Evolutionary conservation across 2,113 vertebrate species (phyloP), one percentile per base, ranked within the genome.

Genomic region (Chionodraco myersi): DNA sequence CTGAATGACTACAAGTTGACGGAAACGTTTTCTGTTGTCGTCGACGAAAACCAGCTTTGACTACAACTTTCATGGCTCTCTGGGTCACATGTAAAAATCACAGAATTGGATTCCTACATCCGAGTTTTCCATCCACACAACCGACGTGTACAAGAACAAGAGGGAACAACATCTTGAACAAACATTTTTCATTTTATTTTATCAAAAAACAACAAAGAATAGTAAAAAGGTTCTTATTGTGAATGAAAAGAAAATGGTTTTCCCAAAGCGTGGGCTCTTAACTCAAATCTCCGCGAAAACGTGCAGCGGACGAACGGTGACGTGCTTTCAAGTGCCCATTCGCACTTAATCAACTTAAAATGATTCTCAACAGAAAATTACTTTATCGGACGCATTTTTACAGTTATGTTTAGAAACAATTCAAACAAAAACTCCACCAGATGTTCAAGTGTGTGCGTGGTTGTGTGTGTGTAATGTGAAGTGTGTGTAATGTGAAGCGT

Each of bases 201-300:
- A 51, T 90, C 91, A 94, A 93, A 92, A 90, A 93, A 79, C 75
- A 90, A 86, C 81, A 91, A 90, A 90, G 49, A 87, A 85, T 69
- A 79, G 83, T 88, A 92, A 88, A 91, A 92, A 84, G 79, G 75
- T 75, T 14, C 79, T 79, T 44, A 67, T 85, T 82, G 51, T 59
- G 51, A 58, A 83, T 88, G 87, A 89, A 88, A 88, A 63, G 58
- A 84, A 90, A 91, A 87, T 11, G 26, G 34, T 53, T 62, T 67
- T 77, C 76, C 75, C 52, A 66, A 56, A 45, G 12, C 36, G 51
- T 72, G 62, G 75, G 67, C 48, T 77, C 56, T 64, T 82, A 44
- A 91, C 82, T 82, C 65, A 89, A 93, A 85, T 86, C 23, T 82
- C 72, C 72, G 45, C 36, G 75, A 26, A 77, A 72, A 72, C 65